A percentile compares a stretch with the other conserved stretches of the same genome.
Evolutionary conservation across 2,797 vertebrate species (phyloP).

Genomic region (Propithecus perrieri): DNA sequence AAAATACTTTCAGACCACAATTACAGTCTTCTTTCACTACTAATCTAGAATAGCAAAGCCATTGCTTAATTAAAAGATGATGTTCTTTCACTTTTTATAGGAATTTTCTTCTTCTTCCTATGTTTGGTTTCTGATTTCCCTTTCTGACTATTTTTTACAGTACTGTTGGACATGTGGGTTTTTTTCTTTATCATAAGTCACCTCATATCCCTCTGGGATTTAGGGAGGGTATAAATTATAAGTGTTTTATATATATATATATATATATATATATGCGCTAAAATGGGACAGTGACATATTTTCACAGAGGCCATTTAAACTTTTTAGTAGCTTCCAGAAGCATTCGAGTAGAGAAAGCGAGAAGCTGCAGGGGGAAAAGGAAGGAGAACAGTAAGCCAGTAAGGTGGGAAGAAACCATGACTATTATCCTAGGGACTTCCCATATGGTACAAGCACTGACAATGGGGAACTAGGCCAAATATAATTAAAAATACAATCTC

Average conservation of each 20-base stretch:
- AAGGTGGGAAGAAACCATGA: neutral
- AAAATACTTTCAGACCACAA: constrained; percentile 56
- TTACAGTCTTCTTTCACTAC: constrained; percentile 27
- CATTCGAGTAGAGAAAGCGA: neutral
- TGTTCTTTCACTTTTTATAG: constrained; percentile 62
- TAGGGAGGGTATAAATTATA: constrained; percentile 30
- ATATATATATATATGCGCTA: constrained; percentile 19
- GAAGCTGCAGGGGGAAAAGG: neutral
- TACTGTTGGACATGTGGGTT: neutral
- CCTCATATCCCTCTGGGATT: neutral
- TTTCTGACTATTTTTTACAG: constrained; percentile 53
- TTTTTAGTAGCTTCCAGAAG: constrained; percentile 49
- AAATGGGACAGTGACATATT: constrained; percentile 44
- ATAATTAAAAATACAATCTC: constrained; percentile 59
- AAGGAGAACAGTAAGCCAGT: neutral
- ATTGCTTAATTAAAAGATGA: constrained; percentile 47
- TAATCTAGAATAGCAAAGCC: constrained; percentile 22
- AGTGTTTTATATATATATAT: constrained; percentile 10
- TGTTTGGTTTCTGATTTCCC: constrained; percentile 25
- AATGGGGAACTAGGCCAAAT: constrained; percentile 53
- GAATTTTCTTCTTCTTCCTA: constrained; percentile 39
- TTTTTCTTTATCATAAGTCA: neutral
- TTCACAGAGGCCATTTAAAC: constrained; percentile 51
- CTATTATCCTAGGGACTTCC: constrained; percentile 30
- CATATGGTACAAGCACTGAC: neutral